Conservation (phyloP, 2,113 vertebrate genomes). For the Emydura subglobosa region DNA sequence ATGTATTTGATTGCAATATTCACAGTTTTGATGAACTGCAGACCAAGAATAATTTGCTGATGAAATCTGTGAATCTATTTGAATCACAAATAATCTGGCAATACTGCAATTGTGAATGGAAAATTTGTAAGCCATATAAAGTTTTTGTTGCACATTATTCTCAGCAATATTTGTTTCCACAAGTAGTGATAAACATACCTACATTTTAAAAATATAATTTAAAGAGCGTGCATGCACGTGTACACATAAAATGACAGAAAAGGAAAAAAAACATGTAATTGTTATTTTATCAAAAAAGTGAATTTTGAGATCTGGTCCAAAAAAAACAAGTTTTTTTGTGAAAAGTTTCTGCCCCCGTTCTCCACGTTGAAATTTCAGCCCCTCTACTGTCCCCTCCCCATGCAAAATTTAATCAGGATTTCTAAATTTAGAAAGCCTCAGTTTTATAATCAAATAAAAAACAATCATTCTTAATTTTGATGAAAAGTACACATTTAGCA, state of each 20-base stretch:
- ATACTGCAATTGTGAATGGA: not conserved
- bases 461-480: accelerated
- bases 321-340: too few relatives aligned
- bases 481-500: not conserved
- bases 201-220: too few relatives aligned
- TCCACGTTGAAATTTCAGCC: too few relatives aligned
- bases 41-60: not conserved
- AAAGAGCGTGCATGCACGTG: too few relatives aligned
- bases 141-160: not conserved
- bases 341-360: too few relatives aligned
- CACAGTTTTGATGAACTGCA: not conserved
- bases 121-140: not conserved
- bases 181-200: too few relatives aligned
- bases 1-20: not conserved
- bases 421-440: not conserved
- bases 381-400: too few relatives aligned
- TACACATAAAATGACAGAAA: not conserved
- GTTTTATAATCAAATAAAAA: accelerated
- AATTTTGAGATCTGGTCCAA: too few relatives aligned
- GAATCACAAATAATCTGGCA: not conserved
- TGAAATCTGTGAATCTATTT: not conserved
- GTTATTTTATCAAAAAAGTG: too few relatives aligned
- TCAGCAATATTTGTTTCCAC: too few relatives aligned
- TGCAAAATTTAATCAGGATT: not conserved
- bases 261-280: too few relatives aligned